Conservation (phyloP, 2,888 invertebrate species). For the Yponomeuta cagnagella region DNA sequence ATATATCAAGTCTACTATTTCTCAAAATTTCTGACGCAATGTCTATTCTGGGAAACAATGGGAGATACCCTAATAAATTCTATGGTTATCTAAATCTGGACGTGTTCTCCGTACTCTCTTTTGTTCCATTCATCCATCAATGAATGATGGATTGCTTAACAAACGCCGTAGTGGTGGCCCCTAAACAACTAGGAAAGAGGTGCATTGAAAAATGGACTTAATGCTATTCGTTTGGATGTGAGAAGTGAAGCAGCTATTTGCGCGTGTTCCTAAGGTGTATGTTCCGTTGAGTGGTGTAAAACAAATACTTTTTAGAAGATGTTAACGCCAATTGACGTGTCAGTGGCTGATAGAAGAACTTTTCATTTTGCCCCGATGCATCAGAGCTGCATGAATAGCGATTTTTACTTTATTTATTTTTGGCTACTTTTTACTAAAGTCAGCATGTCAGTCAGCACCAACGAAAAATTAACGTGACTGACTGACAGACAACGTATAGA, state of each 20-base stretch:
- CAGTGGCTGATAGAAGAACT: constrained; percentile 69
- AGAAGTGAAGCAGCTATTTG: constrained; percentile 24
- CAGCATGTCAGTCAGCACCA: no score
- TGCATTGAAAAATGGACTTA: constrained; percentile 39
- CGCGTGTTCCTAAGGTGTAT: constrained; percentile 43
- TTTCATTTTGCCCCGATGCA: constrained; percentile 65
- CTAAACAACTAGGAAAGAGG: constrained; percentile 49
- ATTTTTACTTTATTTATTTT: constrained; percentile 54
- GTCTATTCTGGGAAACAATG: not conserved
- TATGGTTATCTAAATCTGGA: constrained; percentile 19
- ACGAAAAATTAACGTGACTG: no score
- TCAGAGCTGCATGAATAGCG: constrained; percentile 54
- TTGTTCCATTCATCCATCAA: constrained; percentile 50
- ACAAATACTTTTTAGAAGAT: constrained; percentile 44
- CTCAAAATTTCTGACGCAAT: not conserved
- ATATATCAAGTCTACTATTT: not conserved
- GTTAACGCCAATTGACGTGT: constrained; percentile 70
- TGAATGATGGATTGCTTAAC: constrained; percentile 64
- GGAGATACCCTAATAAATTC: not conserved
- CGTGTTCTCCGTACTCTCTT: constrained; percentile 35
- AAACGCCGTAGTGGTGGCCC: constrained; percentile 52
- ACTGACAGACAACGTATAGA: no score
- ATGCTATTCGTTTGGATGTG: constrained; percentile 21
- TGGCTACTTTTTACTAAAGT: no score
- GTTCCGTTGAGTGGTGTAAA: constrained; percentile 46